A percentile compares a stretch with the other conserved stretches of the same genome.
These are phyloP conservation scores for Gallinago nigripennis DNA, from an alignment of 2,797 vertebrate species.

Conservation along the genomic window DNA sequence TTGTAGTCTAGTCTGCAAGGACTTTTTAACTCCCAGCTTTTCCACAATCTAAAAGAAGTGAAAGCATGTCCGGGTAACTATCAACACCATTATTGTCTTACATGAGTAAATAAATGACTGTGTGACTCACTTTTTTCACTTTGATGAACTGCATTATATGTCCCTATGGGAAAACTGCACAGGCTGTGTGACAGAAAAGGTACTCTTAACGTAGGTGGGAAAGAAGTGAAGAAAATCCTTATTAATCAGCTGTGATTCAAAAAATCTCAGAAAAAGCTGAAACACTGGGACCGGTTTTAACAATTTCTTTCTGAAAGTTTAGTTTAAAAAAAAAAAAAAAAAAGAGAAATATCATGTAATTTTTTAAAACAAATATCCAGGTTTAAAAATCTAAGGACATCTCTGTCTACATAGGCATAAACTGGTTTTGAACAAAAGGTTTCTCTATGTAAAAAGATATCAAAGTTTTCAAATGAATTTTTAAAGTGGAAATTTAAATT, in stretches of 20 bases:
- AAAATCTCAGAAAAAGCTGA: background rate
- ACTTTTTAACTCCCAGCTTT: background rate
- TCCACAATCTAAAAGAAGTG: background rate
- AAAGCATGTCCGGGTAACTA: background rate
- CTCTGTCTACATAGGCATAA: background rate
- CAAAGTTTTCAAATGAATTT: background rate
- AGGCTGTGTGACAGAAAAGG: constrained; percentile 1
- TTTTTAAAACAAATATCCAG: background rate
- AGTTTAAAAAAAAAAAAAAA: background rate
- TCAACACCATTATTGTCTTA: constrained; percentile 42
- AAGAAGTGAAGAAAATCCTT: constrained; percentile 24
- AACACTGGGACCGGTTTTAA: background rate
- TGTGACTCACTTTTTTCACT: constrained; percentile 37
- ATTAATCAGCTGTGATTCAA: background rate
- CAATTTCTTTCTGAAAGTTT: background rate
- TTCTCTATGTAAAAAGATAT: background rate
- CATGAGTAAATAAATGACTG: constrained; percentile 58
- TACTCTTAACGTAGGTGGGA: background rate
- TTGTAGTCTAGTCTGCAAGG: background rate
- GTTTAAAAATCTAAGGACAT: background rate
- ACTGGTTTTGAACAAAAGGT: background rate
- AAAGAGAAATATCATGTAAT: background rate
- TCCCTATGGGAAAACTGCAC: constrained; percentile 45
- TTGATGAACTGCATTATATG: constrained; percentile 35
- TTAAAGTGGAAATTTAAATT: background rate